A percentile compares a stretch with the other conserved stretches of the same genome.
These are phyloP conservation scores for Bucorvus abyssinicus DNA, from an alignment of 2,797 vertebrate species.

Conservation along the genomic window DNA sequence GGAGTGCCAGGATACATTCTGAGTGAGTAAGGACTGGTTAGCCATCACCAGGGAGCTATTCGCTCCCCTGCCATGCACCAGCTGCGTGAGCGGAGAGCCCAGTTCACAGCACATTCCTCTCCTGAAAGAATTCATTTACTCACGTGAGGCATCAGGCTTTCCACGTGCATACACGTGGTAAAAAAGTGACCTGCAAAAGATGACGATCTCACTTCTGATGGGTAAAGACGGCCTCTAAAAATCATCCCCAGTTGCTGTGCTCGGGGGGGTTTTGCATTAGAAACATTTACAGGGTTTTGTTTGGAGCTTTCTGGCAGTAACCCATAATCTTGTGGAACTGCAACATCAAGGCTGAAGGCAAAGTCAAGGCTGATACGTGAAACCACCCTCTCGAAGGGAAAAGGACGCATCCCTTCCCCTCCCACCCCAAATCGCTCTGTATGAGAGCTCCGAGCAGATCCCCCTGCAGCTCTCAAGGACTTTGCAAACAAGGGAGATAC, in stretches of 20 bases:
- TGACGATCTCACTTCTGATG: neutral
- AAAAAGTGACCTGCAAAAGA: constrained; percentile 51
- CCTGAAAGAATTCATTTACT: neutral
- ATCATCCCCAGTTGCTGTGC: neutral
- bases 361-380: rapidly evolving
- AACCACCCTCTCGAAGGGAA: neutral
- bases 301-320: neutral
- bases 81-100: neutral
- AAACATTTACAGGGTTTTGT: neutral
- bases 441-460: neutral
- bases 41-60: neutral
- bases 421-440: neutral
- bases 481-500: neutral
- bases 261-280: neutral
- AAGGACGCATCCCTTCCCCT: neutral
- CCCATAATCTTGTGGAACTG: rapidly evolving
- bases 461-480: neutral
- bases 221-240: neutral
- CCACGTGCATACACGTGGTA: rapidly evolving
- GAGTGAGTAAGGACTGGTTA: neutral
- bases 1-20: neutral
- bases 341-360: neutral
- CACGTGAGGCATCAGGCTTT: neutral
- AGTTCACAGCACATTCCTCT: neutral
- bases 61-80: neutral